These are phyloP conservation scores for Scopus umbretta DNA, from an alignment of 2,113 vertebrate species.

Conservation along the genomic window DNA sequence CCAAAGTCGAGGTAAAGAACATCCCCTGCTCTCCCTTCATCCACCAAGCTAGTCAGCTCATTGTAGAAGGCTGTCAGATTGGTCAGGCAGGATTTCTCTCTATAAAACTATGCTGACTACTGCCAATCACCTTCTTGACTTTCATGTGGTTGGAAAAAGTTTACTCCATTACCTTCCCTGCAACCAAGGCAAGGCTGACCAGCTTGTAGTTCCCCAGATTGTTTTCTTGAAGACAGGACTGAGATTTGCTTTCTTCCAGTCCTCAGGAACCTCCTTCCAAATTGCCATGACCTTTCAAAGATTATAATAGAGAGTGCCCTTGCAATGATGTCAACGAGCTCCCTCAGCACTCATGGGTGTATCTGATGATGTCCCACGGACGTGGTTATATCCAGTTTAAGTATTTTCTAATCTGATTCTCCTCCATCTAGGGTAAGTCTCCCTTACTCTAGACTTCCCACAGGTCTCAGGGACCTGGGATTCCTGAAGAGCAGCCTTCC, in stretches of 20 bases:
- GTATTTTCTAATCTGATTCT: neutral
- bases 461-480: neutral
- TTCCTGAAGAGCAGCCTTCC: neutral
- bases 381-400: neutral
- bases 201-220: neutral
- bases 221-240: neutral
- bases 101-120: neutral
- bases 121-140: neutral
- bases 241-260: neutral
- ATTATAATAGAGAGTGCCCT: neutral
- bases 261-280: neutral
- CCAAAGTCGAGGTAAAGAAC: neutral
- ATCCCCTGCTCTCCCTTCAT: neutral
- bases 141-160: neutral
- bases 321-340: neutral
- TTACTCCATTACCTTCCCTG: neutral
- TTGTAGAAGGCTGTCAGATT: neutral
- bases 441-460: neutral
- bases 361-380: accelerated
- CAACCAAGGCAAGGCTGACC: neutral
- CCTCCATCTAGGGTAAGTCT: neutral
- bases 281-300: neutral
- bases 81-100: neutral
- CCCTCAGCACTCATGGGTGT: neutral
- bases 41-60: neutral